Percentiles rank a stretch among this genome's conserved stretches.
Conservation (phyloP, 2,888 invertebrate genomes). For the Folsomia candida region DNA sequence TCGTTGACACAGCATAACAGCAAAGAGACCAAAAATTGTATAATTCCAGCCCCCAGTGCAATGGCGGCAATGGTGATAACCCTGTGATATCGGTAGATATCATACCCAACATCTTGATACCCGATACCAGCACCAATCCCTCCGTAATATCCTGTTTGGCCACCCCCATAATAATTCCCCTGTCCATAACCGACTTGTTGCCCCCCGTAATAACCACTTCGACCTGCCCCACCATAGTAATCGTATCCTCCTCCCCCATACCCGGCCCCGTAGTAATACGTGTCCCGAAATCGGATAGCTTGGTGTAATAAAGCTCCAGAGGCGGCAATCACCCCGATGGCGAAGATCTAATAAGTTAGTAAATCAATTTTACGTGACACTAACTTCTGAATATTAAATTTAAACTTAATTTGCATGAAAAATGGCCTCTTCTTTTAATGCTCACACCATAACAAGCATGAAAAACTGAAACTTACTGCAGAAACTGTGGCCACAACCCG, state of each 20-base stretch:
- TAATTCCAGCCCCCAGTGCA: slow-evolving; percentile 35
- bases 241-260: slow-evolving; percentile 29
- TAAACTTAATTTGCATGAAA: no score
- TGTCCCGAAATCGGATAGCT: slow-evolving; percentile 32
- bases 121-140: slow-evolving; percentile 26
- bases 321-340: slow-evolving; percentile 34
- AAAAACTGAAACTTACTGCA: no score
- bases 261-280: slow-evolving; percentile 29
- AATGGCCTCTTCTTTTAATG: no score
- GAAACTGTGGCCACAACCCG: slow-evolving; percentile 8
- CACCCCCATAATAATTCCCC: slow-evolving; percentile 22
- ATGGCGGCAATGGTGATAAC: slow-evolving; percentile 35
- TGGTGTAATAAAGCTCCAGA: slow-evolving; percentile 38
- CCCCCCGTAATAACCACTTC: slow-evolving; percentile 20
- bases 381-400: no score
- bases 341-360: slow-evolving; percentile 28
- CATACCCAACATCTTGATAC: slow-evolving; percentile 32
- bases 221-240: slow-evolving; percentile 14
- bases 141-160: slow-evolving; percentile 17
- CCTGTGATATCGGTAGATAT: slow-evolving; percentile 36
- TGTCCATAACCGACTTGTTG: slow-evolving; percentile 25
- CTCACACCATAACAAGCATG: no score
- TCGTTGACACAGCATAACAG: slow-evolving; percentile 33
- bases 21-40: slow-evolving; percentile 38
- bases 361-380: no score